Conservation (phyloP, 2,113 vertebrate species). For the Naja naja region DNA sequence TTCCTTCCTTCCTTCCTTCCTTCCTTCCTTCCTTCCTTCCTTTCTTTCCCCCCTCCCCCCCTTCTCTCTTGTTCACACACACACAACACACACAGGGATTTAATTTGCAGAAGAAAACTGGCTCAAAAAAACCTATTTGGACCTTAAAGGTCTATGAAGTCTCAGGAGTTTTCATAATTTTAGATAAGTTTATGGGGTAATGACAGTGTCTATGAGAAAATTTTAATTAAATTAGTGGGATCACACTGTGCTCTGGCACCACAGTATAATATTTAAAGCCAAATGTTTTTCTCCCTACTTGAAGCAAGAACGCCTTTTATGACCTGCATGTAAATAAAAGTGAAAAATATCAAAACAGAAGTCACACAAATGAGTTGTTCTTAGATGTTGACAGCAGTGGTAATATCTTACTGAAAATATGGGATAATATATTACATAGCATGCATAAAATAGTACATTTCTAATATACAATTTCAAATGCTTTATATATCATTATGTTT, state of each 20-base stretch:
- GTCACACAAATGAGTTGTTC: not conserved
- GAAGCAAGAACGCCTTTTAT: not conserved
- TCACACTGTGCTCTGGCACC: not conserved
- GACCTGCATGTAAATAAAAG: not conserved
- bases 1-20: too few relatives aligned
- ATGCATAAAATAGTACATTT: not conserved
- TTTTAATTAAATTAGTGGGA: constrained; percentile 30
- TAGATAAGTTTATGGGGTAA: constrained; percentile 1
- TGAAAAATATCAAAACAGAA: not conserved
- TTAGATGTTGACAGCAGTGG: not conserved
- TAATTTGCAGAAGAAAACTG: constrained; percentile 5
- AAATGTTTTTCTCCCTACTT: not conserved
- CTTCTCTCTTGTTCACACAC: too few relatives aligned
- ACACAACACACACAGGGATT: not conserved
- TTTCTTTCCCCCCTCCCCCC: accelerated
- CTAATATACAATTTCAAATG: not conserved
- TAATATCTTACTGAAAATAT: not conserved
- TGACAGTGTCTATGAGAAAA: constrained; percentile 10
- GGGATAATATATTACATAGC: not conserved
- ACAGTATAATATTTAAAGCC: not conserved
- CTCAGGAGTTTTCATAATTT: not conserved
- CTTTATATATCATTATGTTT: not conserved
- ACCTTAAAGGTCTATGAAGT: not conserved
- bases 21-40: not conserved
- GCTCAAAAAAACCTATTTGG: not conserved